Base-by-base conservation (phyloP, 2,888 invertebrate genomes). In the Cyclophora punctaria region DNA sequence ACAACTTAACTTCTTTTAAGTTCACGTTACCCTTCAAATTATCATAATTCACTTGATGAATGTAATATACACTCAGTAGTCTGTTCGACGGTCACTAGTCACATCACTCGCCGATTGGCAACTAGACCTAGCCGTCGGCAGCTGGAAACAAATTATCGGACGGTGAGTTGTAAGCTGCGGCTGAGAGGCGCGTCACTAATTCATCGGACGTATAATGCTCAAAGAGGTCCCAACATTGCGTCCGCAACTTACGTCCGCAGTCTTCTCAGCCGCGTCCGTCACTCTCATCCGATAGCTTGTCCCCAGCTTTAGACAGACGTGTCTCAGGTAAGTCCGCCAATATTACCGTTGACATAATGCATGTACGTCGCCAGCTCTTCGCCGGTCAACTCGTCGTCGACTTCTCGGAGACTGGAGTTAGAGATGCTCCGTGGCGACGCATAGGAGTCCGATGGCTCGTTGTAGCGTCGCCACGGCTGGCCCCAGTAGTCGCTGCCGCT, bases 391-490 rank as follows among this genome's bases (percentile, higher is more conserved):
- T 94, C 94, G 41, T 91, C 92, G 63, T 93, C 93, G 56, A 93
- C 81, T 71, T 94, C 93, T 49, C 92, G 91, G n/a, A 94, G 86
- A 66, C 93, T 94, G 51, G 93, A 93, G 80, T 94, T 94, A 72
- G 93, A 94, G 64, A 94, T 93, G 53, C 92, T 89, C 41, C 89
- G 86, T 45, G 88, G 84, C 34, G 89, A 89, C 46, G 83, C 89
- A 58, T 79, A 75, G 47, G 90, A 83, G 66, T 83, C 84, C 0
- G 85, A 82, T 33, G 67, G 71, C 5, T 82, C 78, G 68, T 66
- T 73, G 2, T 75, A 71, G 3, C 71, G 70, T 6, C 78, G 64
- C 71, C 80, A 81, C 37, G 75, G 71, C 48, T 78, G 74, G 34
- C 73, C 74, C 75, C 85, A 86, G 49, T 79, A 80, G 44, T 75